Base-by-base conservation (phyloP, 2,113 vertebrate genomes). In the Octodon degus region DNA sequence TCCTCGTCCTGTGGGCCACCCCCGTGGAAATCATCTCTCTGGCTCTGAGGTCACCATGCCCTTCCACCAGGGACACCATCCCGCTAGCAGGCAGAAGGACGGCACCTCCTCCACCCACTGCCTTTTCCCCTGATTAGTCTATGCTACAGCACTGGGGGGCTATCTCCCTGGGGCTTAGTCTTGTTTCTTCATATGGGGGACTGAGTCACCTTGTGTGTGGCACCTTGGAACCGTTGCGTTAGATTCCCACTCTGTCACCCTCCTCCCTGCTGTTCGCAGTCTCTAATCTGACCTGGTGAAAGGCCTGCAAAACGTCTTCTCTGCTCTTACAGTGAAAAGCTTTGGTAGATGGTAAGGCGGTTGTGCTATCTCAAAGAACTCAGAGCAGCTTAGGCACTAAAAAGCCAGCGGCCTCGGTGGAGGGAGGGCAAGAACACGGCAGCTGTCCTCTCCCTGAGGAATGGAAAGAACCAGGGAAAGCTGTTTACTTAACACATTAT, bases 201-300 rank as follows among this genome's bases (percentile, higher is more conserved):
- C 43, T 32, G 9, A 19, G 53, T 76, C 37, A 76, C 37, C 37
- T 9, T 12, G 72, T 50, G 16, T 27, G 32, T 72, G 27, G 47
- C 30, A 25, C 62, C 55, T 14, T 58, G 55, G 55, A 58, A 58
- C 55, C 55, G 4, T 4, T 58, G 34, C 10, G 1, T 13, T 19
- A 20, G 3, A 86, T 6, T 70, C 5, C 12, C 13, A 60, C n/a
- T 43, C 43, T 55, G 2, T 32, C 40, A 53, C 17, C 86, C n/a
- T 92, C 72, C 25, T 67, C 79, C 43, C 40, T 68, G n/a, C 58
- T 77, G 67, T 70, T 62, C 72, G 70, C 62, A 63, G 7, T 11
- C 62, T 97, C 93, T 40, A 91, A 93, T 91, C 72, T 55, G 16
- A 86, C 19, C 27, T 67, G 25, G 47, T 60, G 40, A n/a, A 96